A percentile compares a stretch with the other conserved stretches of the same genome.
phyloP scores from a whole-genome alignment of 1,140 invertebrate genomes.

The Brachionus koreanus region DNA sequence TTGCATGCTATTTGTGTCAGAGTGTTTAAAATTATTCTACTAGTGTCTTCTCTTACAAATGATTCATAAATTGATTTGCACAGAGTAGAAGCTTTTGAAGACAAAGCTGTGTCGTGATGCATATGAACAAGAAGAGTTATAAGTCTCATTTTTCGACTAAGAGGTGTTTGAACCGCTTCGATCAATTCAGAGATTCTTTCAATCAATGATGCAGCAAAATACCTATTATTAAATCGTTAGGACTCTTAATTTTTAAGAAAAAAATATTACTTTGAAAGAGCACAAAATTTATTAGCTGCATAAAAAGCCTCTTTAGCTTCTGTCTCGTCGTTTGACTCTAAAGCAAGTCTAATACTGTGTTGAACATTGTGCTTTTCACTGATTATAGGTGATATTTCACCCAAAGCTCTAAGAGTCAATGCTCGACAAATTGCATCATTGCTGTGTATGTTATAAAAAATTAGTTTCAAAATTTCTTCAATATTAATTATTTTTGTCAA shows the following conservation, averaged over 20 bases:
- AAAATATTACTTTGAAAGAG: conserved; percentile 22
- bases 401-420: conserved; percentile 16
- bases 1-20: conserved; percentile 10
- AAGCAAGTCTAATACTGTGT: conserved; percentile 17
- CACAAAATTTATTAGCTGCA: conserved; percentile 40
- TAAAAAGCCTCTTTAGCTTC: conserved; percentile 42
- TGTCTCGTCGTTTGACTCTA: conserved; percentile 27
- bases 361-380: conserved; percentile 42
- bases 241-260: background rate
- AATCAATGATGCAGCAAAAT: conserved; percentile 8
- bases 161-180: conserved; percentile 26
- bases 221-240: background rate
- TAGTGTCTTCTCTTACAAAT: conserved; percentile 32
- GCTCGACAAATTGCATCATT: conserved; percentile 33
- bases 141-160: conserved; percentile 38
- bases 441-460: conserved; percentile 42
- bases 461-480: conserved; percentile 33
- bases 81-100: background rate
- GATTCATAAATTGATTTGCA: conserved; percentile 31
- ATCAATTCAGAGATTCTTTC: conserved; percentile 30
- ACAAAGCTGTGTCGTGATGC: conserved; percentile 10
- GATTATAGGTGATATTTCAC: conserved; percentile 33
- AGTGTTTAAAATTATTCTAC: conserved; percentile 19
- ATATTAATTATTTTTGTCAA: conserved; percentile 21
- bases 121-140: conserved; percentile 32